Evolutionary conservation across 2,797 vertebrate genomes (phyloP), one percentile per base, ranked within the genome.

Genomic region (Menidia menidia): DNA sequence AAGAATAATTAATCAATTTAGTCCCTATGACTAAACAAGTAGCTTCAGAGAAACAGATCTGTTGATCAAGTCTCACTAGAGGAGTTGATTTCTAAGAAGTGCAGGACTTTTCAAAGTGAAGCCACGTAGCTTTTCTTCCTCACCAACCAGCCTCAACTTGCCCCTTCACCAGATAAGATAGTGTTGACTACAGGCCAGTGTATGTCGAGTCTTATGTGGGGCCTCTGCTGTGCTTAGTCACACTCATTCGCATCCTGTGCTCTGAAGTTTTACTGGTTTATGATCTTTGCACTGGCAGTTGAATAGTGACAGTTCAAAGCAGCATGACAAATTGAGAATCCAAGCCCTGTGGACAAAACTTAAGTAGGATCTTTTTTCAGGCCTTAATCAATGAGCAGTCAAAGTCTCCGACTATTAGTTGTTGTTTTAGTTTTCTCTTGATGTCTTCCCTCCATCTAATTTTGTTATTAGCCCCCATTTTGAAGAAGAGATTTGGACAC

Each of bases 191-290:
- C 87, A 85, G 87, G 79, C 59, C 83, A 66, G 82, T 68, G 70
- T 71, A 71, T 81, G 77, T 65, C 64, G 58, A 83, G 77, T 68
- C 68, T 78, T 71, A 71, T 55, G 80, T 75, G 81, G 82, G 87
- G 88, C 84, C 87, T 80, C 77, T 41, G 64, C 83, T 83, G 88
- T 71, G 84, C 86, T 93, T 89, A 92, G 89, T 91, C 88, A 88
- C 79, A 81, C 83, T 89, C 61, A 63, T 85, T 85, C 61, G 74
- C 81, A 91, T 91, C 92, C 91, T 93, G 92, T 88, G 84, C 91
- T 92, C 87, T 92, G 84, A 93, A 92, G 92, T 93, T 92, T 92
- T 92, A 88, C 88, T 91, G 90, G 84, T 93, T 93, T 93, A 92
- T 93, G 90, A 92, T 92, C 89, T 92, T 89, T 91, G 88, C 84